These are phyloP conservation scores for Rhinoptilus africanus DNA, from an alignment of 2,113 vertebrate genomes.

Conservation along the genomic window DNA sequence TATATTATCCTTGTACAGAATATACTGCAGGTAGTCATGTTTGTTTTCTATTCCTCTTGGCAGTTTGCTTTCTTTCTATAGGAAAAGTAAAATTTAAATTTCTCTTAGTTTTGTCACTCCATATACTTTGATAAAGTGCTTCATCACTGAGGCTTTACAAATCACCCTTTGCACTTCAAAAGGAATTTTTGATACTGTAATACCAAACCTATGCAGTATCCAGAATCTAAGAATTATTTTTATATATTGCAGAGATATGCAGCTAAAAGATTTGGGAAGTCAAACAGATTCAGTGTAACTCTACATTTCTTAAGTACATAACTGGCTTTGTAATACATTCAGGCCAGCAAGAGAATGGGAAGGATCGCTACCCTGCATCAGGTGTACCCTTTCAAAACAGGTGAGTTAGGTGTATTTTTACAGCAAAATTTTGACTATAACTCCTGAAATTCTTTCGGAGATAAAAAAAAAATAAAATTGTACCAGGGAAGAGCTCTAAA, in stretches of 20 bases:
- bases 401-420: neutral
- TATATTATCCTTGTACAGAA: neutral
- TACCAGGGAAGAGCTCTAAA: fast-evolving
- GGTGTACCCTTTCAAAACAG: neutral
- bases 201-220: neutral
- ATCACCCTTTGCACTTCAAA: neutral
- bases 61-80: neutral
- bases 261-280: neutral
- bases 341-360: neutral
- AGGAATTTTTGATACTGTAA: neutral
- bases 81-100: constrained; percentile 2
- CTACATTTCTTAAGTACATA: neutral
- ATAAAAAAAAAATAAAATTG: neutral
- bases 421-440: neutral
- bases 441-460: neutral
- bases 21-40: neutral
- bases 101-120: constrained; percentile 3
- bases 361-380: neutral
- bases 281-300: neutral
- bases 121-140: neutral
- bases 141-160: constrained; percentile 9
- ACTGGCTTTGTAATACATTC: neutral
- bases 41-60: neutral
- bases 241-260: neutral
- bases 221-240: neutral